Conservation (phyloP, 2,113 vertebrate genomes). For the Rhinolophus sinicus region DNA sequence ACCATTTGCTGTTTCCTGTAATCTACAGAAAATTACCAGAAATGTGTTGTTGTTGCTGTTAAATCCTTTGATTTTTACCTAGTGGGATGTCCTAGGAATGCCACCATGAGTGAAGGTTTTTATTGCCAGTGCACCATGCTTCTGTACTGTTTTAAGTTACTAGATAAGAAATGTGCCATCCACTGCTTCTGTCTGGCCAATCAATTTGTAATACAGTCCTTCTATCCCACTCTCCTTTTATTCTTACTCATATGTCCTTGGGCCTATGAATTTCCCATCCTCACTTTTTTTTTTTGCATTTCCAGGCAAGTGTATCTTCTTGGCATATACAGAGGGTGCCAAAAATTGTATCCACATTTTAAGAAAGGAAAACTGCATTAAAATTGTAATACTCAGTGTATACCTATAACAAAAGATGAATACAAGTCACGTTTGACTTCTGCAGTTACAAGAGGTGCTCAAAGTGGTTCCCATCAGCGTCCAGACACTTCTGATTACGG, state of each 20-base stretch:
- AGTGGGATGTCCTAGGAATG: not conserved
- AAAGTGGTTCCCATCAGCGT: too few relatives aligned
- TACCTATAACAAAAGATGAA: too few relatives aligned
- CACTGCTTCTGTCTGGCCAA: not conserved
- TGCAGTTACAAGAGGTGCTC: too few relatives aligned
- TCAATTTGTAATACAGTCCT: not conserved
- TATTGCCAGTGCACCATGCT: rapidly evolving
- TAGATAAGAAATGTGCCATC: not conserved
- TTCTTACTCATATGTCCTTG: not conserved
- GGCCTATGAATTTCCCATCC: not conserved
- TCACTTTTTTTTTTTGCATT: not conserved
- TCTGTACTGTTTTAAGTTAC: not conserved
- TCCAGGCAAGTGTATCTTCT: not conserved
- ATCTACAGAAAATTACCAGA: not conserved
- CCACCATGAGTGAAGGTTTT: not conserved
- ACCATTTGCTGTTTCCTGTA: not conserved
- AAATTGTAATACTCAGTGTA: too few relatives aligned
- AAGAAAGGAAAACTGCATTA: too few relatives aligned
- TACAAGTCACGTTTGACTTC: too few relatives aligned
- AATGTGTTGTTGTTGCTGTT: not conserved
- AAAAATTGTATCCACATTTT: too few relatives aligned
- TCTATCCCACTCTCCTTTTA: not conserved
- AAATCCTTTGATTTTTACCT: not conserved
- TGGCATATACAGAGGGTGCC: too few relatives aligned
- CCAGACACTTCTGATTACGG: too few relatives aligned